phyloP scores from a whole-genome alignment of 2,888 invertebrate species.

The Calameuta filiformis region DNA sequence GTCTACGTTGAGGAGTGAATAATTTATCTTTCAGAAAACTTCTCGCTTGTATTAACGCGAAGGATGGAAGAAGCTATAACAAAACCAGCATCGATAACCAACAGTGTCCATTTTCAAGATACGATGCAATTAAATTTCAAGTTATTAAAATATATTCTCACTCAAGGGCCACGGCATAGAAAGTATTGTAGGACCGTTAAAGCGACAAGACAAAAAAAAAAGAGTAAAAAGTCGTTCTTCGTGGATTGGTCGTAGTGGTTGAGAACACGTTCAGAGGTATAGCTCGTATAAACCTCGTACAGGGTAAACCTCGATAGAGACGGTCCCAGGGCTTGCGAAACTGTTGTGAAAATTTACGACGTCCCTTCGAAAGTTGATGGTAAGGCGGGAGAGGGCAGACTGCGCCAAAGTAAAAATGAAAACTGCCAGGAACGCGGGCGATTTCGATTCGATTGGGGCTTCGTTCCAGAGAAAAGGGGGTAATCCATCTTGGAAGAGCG shows the following conservation, averaged over 20 bases:
- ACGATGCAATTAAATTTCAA: neutral
- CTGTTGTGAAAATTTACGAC: slow-evolving; percentile 7
- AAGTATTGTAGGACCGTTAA: neutral
- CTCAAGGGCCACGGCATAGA: neutral
- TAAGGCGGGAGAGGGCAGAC: neutral
- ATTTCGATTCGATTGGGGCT: slow-evolving; percentile 1
- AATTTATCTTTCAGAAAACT: neutral
- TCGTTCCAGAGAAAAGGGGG: slow-evolving; percentile 16
- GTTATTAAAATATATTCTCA: neutral
- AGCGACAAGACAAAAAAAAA: neutral
- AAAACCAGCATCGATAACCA: neutral
- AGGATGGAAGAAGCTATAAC: neutral
- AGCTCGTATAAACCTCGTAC: neutral
- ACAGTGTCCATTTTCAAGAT: neutral
- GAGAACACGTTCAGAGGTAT: neutral
- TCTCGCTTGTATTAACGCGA: neutral
- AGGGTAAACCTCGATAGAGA: neutral
- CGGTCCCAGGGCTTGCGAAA: neutral
- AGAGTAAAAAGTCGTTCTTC: neutral
- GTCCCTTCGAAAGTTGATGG: neutral
- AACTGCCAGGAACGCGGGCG: neutral
- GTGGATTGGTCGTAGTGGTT: neutral
- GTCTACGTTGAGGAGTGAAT: neutral
- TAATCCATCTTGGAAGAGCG: slow-evolving; percentile 56
- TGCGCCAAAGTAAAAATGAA: neutral